Evolutionary conservation across 2,888 invertebrate species (phyloP).

Genomic region (Mesorhabditis belari): DNA sequence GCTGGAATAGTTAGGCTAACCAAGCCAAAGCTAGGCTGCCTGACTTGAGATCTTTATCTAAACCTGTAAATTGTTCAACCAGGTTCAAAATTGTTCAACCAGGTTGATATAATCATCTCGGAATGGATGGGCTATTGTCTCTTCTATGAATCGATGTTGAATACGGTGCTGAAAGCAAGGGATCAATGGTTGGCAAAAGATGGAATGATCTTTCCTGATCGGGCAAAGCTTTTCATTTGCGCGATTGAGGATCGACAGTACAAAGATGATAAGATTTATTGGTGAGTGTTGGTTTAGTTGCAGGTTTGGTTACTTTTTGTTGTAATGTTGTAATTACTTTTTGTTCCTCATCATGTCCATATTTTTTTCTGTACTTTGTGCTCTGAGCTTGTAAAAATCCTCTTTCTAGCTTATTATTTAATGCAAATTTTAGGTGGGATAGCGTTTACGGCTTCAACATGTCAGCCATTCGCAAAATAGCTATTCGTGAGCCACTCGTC

Average conservation of each 20-base stretch:
- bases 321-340: background rate
- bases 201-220: slow-evolving; percentile 83
- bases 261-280: slow-evolving; percentile 99
- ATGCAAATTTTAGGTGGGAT: slow-evolving; percentile 71
- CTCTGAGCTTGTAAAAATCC: background rate
- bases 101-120: slow-evolving; percentile 81
- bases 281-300: slow-evolving; percentile 56
- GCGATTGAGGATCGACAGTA: slow-evolving; percentile 83
- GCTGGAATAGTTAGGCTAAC: too few species aligned
- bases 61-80: too few species aligned
- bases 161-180: slow-evolving; percentile 93
- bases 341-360: background rate
- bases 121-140: slow-evolving; percentile 81
- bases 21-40: too few species aligned
- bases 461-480: slow-evolving; percentile 94
- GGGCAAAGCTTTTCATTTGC: slow-evolving; percentile 87
- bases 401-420: background rate
- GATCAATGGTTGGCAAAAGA: slow-evolving; percentile 82
- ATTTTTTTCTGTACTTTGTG: too few species aligned
- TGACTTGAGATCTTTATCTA: too few species aligned
- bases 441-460: slow-evolving; percentile 99
- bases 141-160: slow-evolving; percentile 98
- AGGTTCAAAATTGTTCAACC: background rate
- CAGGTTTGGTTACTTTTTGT: background rate
- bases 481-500: slow-evolving; percentile 93